Conservation (phyloP, 1,140 invertebrate genomes). For the Brachionus manjavacas region DNA sequence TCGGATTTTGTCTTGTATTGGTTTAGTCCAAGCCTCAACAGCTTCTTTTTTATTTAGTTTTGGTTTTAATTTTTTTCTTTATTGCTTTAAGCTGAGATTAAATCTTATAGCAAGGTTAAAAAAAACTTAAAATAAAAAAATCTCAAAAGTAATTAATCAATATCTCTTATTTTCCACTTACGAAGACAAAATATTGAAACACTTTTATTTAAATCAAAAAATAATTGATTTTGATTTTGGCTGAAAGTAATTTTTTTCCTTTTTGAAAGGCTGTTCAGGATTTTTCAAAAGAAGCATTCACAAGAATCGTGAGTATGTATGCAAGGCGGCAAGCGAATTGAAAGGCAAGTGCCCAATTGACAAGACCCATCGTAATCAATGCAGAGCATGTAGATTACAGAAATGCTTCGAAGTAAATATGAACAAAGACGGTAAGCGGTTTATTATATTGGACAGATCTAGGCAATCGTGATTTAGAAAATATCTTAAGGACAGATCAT, state of each 20-base stretch:
- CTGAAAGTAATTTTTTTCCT: too few species aligned
- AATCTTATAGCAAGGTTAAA: too few species aligned
- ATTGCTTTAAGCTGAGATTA: too few species aligned
- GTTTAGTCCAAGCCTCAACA: too few species aligned
- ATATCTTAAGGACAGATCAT: neutral
- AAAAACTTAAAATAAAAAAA: too few species aligned
- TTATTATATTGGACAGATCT: neutral
- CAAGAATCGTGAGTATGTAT: slow-evolving; percentile 86
- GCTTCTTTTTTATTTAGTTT: too few species aligned
- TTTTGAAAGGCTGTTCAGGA: slow-evolving; percentile 77
- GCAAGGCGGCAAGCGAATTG: slow-evolving; percentile 76
- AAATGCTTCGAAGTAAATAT: slow-evolving; percentile 95
- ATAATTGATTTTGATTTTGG: neutral
- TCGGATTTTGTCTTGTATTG: too few species aligned
- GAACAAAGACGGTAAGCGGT: slow-evolving; percentile 86
- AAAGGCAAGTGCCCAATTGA: slow-evolving; percentile 76
- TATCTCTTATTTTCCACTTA: too few species aligned
- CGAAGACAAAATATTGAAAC: too few species aligned
- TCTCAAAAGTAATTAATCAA: too few species aligned
- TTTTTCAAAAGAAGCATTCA: slow-evolving; percentile 96
- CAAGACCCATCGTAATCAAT: slow-evolving; percentile 94
- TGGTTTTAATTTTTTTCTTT: too few species aligned
- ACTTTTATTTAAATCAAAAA: neutral
- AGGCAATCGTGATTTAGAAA: neutral
- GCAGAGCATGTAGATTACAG: slow-evolving; percentile 84